phyloP scores from a whole-genome alignment of 2,113 vertebrate genomes.

The Malurus melanocephalus region DNA sequence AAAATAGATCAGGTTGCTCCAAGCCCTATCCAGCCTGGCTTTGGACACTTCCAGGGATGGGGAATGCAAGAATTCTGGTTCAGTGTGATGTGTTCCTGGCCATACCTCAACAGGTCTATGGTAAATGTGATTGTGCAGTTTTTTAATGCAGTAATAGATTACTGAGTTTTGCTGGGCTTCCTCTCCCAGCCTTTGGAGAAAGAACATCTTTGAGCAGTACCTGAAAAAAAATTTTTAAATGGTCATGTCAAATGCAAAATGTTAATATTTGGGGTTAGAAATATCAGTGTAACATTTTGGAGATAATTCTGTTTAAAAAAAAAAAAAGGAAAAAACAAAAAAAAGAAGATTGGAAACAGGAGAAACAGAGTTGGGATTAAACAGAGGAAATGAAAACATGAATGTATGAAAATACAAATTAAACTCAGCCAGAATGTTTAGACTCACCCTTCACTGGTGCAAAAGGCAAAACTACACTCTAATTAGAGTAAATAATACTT shows the following conservation, averaged over 20 bases:
- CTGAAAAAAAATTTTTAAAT: neutral
- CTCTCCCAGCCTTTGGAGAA: neutral
- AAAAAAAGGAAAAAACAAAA: neutral
- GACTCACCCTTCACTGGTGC: neutral
- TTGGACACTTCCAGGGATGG: neutral
- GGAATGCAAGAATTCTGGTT: neutral
- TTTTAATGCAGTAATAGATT: neutral
- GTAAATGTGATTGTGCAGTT: neutral
- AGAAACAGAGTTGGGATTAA: neutral
- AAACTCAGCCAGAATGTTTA: neutral
- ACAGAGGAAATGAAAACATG: neutral
- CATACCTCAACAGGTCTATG: too few species aligned
- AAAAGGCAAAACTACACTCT: neutral
- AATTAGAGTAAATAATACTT: neutral
- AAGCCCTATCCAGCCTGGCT: neutral
- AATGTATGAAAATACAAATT: neutral
- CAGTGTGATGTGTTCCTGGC: neutral
- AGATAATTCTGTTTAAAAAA: neutral
- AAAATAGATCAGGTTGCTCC: neutral
- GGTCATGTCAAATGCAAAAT: neutral
- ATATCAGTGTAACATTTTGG: neutral
- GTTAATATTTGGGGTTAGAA: neutral
- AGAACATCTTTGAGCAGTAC: neutral
- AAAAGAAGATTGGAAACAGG: neutral
- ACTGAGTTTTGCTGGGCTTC: neutral